phyloP scores from a whole-genome alignment of 2,113 vertebrate species.

The Chrysochloris asiatica region DNA sequence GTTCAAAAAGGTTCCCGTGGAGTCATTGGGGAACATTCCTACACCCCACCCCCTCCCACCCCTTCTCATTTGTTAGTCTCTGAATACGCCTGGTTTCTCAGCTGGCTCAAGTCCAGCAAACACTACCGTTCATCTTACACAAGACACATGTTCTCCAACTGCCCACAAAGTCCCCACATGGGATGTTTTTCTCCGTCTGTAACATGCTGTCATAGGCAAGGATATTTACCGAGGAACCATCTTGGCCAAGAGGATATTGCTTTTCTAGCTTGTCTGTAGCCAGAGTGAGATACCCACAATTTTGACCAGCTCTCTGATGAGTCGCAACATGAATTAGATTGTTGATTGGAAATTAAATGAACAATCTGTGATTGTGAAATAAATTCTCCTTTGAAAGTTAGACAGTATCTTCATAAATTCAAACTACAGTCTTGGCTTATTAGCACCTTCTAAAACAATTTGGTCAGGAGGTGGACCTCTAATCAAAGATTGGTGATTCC shows the following conservation, averaged over 20 bases:
- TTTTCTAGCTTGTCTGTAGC: too few species aligned
- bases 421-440: background rate
- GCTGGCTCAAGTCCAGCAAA: background rate
- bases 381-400: constrained; percentile 13
- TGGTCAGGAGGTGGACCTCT: background rate
- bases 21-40: constrained; percentile 26
- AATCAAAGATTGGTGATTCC: background rate
- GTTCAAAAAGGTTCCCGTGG: constrained; percentile 62
- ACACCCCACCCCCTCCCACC: background rate
- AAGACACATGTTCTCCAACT: background rate
- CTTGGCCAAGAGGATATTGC: background rate
- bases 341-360: background rate
- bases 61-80: background rate
- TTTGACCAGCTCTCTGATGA: background rate
- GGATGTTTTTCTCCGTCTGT: background rate
- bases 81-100: background rate
- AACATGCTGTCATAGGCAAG: background rate
- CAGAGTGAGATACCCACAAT: background rate
- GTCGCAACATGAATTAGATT: background rate
- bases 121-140: background rate
- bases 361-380: background rate
- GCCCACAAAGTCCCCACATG: background rate
- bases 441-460: background rate
- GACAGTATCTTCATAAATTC: background rate
- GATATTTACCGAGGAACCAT: background rate